Base-by-base conservation (phyloP, 2,888 invertebrate species). In the Baronia brevicornis region DNA sequence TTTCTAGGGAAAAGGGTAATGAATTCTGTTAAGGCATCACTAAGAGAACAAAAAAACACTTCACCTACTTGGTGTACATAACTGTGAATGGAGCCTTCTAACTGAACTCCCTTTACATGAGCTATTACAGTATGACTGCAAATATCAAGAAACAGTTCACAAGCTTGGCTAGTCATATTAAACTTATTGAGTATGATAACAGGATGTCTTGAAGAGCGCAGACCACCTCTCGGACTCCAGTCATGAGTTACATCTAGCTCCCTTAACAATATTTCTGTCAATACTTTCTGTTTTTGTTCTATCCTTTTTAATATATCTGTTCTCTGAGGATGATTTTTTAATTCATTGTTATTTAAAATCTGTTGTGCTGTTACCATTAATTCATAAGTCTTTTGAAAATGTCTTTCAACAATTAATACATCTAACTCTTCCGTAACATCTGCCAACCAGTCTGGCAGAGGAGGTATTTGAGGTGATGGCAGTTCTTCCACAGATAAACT, bases 401-500 rank as follows among this genome's bases (percentile, higher is more conserved):
- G 95, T 51, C 98, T 88, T 72, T 98, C 96, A 0, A 97, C 98
- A 45, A 98, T 94, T 51, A 92, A 89, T 6, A 97, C 96, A 82
- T 98, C 97, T 32, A 98, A 82, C 70, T 98, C 97, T 67, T 98
- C 98, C 1, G 95, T 91, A 2, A 95, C 90, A 69, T 97, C 96
- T 34, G 90, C 74, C 32, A 98, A 73, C 97, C 97, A 98, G 58
- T 95, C 95, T 0, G 96, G 94, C 23, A 85, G 43, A 3, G 70
- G 62, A 13, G 68, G 46, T 19, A 73, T 52, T 46, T 78, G 78
- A 5, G 78, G 79, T 17, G 79, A 78, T 11, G 65, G 77, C 31
- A 75, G 38, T 39, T 84, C 84, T 33, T 84, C 84, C 12, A 79
- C 69, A 18, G 82, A 84, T 5, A 80, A 60, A 56, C 82, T 84